Conservation (phyloP, 2,113 vertebrate genomes). For the Rhea pennata region DNA sequence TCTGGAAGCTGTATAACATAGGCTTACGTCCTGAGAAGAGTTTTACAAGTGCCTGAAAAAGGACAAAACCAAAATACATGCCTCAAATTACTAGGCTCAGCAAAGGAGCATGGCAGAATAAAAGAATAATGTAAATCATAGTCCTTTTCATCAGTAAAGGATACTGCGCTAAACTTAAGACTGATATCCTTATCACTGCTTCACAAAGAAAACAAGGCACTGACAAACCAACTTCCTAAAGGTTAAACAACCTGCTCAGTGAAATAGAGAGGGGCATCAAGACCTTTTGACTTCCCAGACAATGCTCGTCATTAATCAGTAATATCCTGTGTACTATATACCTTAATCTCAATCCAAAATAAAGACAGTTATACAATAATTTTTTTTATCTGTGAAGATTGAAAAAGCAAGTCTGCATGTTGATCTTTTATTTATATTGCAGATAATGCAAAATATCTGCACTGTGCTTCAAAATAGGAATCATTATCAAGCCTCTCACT, state of each 20-base stretch:
- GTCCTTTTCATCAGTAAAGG: neutral
- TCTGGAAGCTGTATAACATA: conserved; percentile 98
- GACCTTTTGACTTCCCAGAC: neutral
- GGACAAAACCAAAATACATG: neutral
- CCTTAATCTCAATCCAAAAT: neutral
- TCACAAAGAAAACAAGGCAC: neutral
- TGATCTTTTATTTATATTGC: neutral
- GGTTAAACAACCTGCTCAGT: neutral
- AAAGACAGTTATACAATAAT: neutral
- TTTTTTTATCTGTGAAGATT: neutral
- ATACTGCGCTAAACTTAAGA: neutral
- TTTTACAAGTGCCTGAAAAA: conserved; percentile 86
- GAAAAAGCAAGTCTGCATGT: neutral
- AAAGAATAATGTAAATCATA: neutral
- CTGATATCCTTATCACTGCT: neutral
- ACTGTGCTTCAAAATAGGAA: neutral
- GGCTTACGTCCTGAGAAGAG: conserved; percentile 94
- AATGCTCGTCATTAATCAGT: neutral
- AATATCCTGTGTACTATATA: neutral
- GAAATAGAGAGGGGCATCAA: neutral
- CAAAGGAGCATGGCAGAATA: neutral
- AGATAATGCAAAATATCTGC: neutral
- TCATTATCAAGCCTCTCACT: neutral
- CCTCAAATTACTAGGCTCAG: neutral
- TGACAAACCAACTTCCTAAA: neutral